Conservation (phyloP, 2,113 vertebrate genomes). For the Rhea americana region DNA sequence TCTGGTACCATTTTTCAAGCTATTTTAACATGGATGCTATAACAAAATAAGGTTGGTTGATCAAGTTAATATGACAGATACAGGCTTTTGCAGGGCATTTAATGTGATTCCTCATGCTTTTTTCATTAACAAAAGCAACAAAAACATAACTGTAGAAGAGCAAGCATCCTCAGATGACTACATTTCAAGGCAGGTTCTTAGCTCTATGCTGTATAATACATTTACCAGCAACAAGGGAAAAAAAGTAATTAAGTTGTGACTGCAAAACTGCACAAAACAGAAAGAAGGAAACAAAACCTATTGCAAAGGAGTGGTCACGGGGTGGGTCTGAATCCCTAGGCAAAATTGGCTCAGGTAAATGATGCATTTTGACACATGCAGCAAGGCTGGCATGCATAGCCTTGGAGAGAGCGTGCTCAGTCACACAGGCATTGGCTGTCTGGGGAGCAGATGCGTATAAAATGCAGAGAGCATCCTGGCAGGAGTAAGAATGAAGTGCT, state of each 20-base stretch:
- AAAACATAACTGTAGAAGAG: neutral
- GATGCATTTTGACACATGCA: neutral
- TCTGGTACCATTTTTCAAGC: neutral
- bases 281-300: neutral
- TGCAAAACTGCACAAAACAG: neutral
- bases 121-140: neutral
- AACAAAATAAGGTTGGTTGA: neutral
- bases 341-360: neutral
- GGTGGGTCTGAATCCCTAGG: neutral
- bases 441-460: neutral
- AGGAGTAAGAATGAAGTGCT: too few relatives aligned
- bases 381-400: neutral
- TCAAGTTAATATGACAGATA: neutral
- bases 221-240: neutral
- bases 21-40: neutral
- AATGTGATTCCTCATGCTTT: accelerated
- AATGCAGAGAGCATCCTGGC: neutral
- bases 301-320: neutral
- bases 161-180: neutral
- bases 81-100: neutral
- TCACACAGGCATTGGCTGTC: neutral
- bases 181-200: neutral
- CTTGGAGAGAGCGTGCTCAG: neutral
- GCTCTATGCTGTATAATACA: neutral
- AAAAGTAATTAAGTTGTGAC: neutral